Evolutionary conservation across 2,113 vertebrate genomes (phyloP).

Genomic region (Nothoprocta pentlandii): DNA sequence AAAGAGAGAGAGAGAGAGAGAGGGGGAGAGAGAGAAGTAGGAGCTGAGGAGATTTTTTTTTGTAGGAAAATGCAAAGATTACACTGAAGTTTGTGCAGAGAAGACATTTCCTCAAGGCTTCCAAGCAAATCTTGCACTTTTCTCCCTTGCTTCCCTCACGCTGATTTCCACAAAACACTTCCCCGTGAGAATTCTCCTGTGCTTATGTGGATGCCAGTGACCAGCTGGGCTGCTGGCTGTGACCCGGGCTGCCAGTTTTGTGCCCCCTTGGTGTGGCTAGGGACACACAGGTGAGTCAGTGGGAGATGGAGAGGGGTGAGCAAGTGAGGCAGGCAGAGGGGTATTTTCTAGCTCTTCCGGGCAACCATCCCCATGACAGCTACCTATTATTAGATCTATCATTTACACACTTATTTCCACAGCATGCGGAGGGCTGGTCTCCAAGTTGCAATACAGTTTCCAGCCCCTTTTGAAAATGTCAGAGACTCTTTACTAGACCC

Average conservation of each 20-base stretch:
- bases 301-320: neutral
- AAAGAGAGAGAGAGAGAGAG: neutral
- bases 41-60: neutral
- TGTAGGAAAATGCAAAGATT: conserved; percentile 24
- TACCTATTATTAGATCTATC: conserved; percentile 27
- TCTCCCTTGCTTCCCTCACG: neutral
- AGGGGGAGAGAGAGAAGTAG: neutral
- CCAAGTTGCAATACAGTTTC: neutral
- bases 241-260: neutral
- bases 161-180: neutral
- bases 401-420: neutral
- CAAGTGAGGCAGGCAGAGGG: neutral
- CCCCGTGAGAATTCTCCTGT: neutral
- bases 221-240: neutral
- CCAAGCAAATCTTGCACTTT: neutral
- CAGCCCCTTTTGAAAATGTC: neutral
- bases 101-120: neutral
- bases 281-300: neutral
- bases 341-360: neutral
- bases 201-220: neutral
- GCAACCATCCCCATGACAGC: conserved; percentile 35
- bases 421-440: neutral
- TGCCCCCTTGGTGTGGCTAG: neutral
- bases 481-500: neutral
- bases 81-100: neutral